Conservation (phyloP, 2,113 vertebrate species). For the Agelaius tricolor region DNA sequence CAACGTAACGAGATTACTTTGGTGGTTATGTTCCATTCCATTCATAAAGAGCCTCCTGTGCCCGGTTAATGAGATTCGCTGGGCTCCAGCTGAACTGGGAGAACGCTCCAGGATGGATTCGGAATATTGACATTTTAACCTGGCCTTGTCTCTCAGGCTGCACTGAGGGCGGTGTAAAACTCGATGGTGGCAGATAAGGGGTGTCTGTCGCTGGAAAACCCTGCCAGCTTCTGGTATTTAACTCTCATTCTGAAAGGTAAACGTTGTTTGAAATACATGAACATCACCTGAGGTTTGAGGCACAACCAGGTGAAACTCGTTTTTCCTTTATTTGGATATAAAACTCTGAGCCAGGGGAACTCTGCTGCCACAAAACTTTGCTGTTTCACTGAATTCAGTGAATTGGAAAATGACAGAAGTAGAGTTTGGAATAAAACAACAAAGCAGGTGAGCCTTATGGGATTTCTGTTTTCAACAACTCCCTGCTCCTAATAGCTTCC, state of each 20-base stretch:
- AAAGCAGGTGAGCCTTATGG: not conserved
- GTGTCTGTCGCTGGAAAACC: too few relatives aligned
- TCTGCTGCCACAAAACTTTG: fast-evolving
- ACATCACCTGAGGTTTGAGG: not conserved
- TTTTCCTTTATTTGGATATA: not conserved
- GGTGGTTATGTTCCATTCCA: constrained; percentile 34
- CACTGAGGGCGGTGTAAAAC: not conserved
- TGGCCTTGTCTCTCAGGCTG: not conserved
- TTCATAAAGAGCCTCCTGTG: constrained; percentile 52
- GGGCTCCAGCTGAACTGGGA: not conserved
- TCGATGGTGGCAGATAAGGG: not conserved
- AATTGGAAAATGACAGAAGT: not conserved
- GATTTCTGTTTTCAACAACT: not conserved
- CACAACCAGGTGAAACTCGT: not conserved
- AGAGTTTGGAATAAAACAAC: not conserved
- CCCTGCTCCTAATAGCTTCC: not conserved
- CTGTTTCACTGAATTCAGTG: not conserved
- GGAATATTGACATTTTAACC: not conserved
- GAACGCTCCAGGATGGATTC: not conserved
- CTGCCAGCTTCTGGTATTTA: not conserved
- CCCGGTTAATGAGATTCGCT: constrained; percentile 45
- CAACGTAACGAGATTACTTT: constrained; percentile 58
- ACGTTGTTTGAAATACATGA: not conserved
- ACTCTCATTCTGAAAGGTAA: not conserved
- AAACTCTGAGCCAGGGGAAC: not conserved